Evolutionary conservation across 2,113 vertebrate genomes (phyloP).

Genomic region (Nannospalax galili): DNA sequence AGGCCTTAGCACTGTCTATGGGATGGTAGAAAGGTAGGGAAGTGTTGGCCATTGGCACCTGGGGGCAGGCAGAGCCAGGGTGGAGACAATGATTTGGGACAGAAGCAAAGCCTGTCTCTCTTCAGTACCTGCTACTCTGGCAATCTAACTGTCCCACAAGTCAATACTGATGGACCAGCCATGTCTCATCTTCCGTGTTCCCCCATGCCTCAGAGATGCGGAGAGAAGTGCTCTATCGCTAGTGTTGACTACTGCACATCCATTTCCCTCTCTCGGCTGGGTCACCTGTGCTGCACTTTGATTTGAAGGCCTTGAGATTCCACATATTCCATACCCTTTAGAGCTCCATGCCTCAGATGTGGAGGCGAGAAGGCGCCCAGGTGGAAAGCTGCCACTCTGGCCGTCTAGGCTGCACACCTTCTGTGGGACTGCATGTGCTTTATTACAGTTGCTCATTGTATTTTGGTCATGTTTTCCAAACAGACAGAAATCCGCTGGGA

Average conservation of each 20-base stretch:
- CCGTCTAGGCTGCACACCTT: constrained; percentile 35
- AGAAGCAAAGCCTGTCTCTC: too few relatives aligned
- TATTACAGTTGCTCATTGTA: constrained; percentile 71
- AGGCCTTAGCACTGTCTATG: constrained; percentile 18
- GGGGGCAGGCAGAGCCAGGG: background rate
- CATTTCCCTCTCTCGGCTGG: background rate
- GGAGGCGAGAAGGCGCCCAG: background rate
- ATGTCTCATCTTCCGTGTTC: background rate
- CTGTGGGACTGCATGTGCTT: constrained; percentile 28
- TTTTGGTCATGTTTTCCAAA: constrained; percentile 76
- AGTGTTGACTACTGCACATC: fast-evolving
- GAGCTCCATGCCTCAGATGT: background rate
- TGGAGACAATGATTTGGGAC: too few relatives aligned
- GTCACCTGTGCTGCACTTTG: background rate
- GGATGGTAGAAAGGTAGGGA: background rate
- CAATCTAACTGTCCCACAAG: background rate
- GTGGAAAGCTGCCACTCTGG: background rate
- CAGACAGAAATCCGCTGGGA: constrained; percentile 68
- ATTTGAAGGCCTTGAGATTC: background rate
- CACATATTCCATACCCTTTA: background rate
- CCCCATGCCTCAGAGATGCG: too few relatives aligned
- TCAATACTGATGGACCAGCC: background rate
- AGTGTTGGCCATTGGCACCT: background rate
- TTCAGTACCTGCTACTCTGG: fast-evolving
- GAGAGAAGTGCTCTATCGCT: background rate